Evolutionary conservation across 2,113 vertebrate genomes (phyloP).

Genomic region (Argyrosomus japonicus): DNA sequence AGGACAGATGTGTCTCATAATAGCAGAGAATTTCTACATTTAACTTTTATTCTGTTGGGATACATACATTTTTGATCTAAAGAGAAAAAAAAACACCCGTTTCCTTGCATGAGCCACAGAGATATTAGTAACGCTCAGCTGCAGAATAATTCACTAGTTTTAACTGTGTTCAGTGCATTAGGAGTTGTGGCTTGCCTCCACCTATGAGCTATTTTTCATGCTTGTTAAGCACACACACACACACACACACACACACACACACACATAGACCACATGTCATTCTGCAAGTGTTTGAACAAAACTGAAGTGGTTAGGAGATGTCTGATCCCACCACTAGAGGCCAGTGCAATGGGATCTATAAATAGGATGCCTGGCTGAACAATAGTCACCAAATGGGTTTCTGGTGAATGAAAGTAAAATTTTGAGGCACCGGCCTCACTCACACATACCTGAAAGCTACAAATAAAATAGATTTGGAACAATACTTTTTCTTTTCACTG

Average conservation of each 20-base stretch:
- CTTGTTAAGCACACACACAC: constrained; percentile 18
- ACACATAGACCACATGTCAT: not conserved
- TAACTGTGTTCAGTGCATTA: constrained; percentile 21
- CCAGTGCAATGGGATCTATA: constrained; percentile 40
- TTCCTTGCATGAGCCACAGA: not conserved
- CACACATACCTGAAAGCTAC: constrained; percentile 15
- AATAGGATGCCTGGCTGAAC: constrained; percentile 47
- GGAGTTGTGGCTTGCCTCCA: constrained; percentile 27
- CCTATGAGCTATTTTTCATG: constrained; percentile 44
- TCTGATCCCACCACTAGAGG: constrained; percentile 62
- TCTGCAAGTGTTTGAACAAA: not conserved
- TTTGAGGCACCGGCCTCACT: not conserved
- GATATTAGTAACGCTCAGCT: constrained; percentile 22
- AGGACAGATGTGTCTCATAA: not conserved
- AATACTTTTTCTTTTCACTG: not conserved
- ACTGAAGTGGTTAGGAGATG: constrained; percentile 1
- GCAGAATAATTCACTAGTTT: constrained; percentile 41
- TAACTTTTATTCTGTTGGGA: not conserved
- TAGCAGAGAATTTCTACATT: not conserved
- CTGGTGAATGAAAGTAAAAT: constrained; percentile 41
- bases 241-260: not conserved
- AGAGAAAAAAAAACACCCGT: not conserved
- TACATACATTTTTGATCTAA: too few relatives aligned
- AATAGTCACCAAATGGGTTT: constrained; percentile 43
- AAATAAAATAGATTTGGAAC: constrained; percentile 33